phyloP scores from a whole-genome alignment of 2,113 vertebrate genomes.

The Sander vitreus region DNA sequence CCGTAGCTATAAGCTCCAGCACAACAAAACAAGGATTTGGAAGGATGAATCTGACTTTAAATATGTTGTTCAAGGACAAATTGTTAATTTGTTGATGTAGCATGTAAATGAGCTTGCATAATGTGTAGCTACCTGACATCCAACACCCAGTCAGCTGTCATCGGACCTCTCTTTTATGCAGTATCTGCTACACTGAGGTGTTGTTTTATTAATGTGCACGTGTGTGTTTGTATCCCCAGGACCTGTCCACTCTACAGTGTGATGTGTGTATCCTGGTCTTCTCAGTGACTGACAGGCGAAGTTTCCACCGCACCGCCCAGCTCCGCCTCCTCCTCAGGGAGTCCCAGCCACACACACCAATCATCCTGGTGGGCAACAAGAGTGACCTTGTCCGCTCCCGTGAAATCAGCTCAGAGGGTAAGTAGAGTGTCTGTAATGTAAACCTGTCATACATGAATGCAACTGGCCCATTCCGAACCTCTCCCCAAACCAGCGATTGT shows the following conservation, averaged over 20 bases:
- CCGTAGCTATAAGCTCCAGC: neutral
- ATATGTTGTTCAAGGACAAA: constrained; percentile 8
- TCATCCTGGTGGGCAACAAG: constrained; percentile 88
- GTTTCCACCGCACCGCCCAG: constrained; percentile 85
- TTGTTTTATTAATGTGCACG: constrained; percentile 46
- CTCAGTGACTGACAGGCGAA: constrained; percentile 86
- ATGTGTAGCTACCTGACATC: constrained; percentile 22
- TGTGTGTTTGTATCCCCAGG: constrained; percentile 70
- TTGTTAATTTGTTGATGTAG: constrained; percentile 3
- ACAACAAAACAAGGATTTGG: neutral
- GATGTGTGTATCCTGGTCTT: constrained; percentile 87
- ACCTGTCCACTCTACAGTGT: constrained; percentile 83
- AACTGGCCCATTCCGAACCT: no score
- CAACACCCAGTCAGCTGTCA: constrained; percentile 36
- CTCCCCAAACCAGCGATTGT: neutral
- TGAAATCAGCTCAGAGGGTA: constrained; percentile 86
- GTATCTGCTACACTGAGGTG: neutral
- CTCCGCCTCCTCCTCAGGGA: constrained; percentile 86
- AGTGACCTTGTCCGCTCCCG: constrained; percentile 87
- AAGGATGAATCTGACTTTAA: neutral
- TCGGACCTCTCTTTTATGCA: neutral
- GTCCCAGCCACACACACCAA: constrained; percentile 82
- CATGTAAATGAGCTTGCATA: constrained; percentile 8
- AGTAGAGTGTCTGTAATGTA: constrained; percentile 5
- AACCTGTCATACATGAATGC: neutral